Base-by-base conservation (phyloP, 64 coral and sea anemone species). In the Pachyseris speciosa region DNA sequence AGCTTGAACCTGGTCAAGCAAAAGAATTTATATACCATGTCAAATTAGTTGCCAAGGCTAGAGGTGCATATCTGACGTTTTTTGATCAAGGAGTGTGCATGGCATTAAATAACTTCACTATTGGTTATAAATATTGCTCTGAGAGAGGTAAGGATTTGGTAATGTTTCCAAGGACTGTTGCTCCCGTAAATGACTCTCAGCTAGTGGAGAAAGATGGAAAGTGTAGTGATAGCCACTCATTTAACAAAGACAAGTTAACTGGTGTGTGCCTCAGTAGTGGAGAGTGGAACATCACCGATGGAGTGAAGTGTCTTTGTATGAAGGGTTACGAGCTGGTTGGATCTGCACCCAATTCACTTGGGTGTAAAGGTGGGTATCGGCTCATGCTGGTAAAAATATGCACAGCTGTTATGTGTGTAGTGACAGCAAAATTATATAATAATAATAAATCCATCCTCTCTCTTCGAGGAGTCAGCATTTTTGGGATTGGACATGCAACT, bases 221-320 rank as follows among this genome's bases (percentile, higher is more conserved):
- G n/a, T 91, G 89, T 51, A 74, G 26, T 10, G 69, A 75, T 48
- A 0, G 0, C 0, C 69, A 91, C 36, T 72, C 89, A 25, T 32
- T 47, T 1, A 91, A 73, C 17, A 72, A 80, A 43, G 40, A 24
- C 0, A 58, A 10, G 10, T 15, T 84, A 15, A 6, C 17, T 0
- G 78, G 74, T 30, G 38, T 83, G 8, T 91, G 89, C 9, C 80
- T 49, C 4, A 91, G 78, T 57, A 37, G 70, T 52, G 89, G 89
- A 58, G n/a, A 73, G 24, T 91, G 89, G 89, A 91, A 84, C 19
- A 73, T 72, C 32, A 84, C 69, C 16, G 37, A 65, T 20, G 17
- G 43, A 17, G 10, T 61, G 0, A 34, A 49, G 37, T 91, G 89
- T 44, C 57, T 84, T 2, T 91, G 89, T 38, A 45, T 60, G 5